These are phyloP conservation scores for Columba livia DNA, from an alignment of 2,113 vertebrate species.

Conservation along the genomic window DNA sequence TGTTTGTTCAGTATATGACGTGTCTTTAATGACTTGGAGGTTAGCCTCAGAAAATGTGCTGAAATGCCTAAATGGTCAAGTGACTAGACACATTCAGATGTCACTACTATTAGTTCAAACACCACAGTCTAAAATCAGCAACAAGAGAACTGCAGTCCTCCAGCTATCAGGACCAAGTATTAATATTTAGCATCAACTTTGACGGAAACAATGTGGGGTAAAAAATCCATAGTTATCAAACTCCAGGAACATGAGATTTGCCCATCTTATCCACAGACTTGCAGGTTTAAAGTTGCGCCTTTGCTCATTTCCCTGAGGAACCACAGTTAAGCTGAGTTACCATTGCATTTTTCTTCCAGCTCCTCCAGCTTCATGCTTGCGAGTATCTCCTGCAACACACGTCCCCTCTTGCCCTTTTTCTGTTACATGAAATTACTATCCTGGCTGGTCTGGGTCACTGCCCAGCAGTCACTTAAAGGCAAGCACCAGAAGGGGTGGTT, in stretches of 20 bases:
- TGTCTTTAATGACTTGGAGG: neutral
- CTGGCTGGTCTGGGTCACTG: neutral
- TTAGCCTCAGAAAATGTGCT: neutral
- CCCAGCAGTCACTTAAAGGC: neutral
- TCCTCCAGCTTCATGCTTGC: neutral
- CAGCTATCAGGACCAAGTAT: neutral
- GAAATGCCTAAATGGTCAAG: neutral
- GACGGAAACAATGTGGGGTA: neutral
- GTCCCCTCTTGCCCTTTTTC: neutral
- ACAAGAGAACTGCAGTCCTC: neutral
- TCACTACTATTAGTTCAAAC: neutral
- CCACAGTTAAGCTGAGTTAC: neutral
- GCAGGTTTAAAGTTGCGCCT: neutral
- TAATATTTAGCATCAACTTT: neutral
- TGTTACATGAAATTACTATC: neutral
- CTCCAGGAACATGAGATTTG: neutral
- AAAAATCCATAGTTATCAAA: neutral
- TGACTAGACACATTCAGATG: neutral
- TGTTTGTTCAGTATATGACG: neutral
- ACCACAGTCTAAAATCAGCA: neutral
- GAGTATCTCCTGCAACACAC: neutral
- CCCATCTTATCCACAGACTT: neutral
- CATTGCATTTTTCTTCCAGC: neutral
- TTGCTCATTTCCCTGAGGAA: neutral
- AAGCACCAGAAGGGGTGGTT: neutral